Conservation (phyloP, 2,113 vertebrate genomes). For the Oryctolagus cuniculus region mOryCun1.1 NC_091451.1:42183001-42183500, state of each 20-base stretch:
- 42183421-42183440: conserved; percentile 74
- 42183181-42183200: not conserved
- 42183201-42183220: not conserved
- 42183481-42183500: conserved; percentile 80
- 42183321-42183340: not conserved
- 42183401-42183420: conserved; percentile 61
- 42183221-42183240: not conserved
- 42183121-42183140: not conserved
- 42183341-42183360: no score
- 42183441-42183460: conserved; percentile 83
- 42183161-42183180: fast-evolving
- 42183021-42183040: no score
- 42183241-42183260: not conserved
- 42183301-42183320: not conserved
- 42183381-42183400: conserved; percentile 45
- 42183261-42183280: not conserved
- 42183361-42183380: not conserved
- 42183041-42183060: no score
- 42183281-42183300: not conserved
- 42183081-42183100: not conserved
- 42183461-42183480: conserved; percentile 83
- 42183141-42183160: not conserved
- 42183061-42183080: no score
- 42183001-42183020: no score
- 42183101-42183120: not conserved